Conservation (phyloP, 2,113 vertebrate genomes). For the Ptilonorhynchus violaceus region DNA sequence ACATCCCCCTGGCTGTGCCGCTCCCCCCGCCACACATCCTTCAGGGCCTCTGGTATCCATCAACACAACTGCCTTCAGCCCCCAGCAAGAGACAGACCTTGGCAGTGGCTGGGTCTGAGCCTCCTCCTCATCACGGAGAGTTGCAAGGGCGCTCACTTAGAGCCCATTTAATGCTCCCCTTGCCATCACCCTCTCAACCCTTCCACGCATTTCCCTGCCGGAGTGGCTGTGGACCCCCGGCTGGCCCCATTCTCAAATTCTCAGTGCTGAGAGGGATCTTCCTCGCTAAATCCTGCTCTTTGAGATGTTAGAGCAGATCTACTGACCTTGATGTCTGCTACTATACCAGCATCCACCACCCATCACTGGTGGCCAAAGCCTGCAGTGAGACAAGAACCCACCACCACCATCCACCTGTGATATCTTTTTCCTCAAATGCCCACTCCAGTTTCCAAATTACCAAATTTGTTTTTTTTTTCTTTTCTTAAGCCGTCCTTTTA, state of each 20-base stretch:
- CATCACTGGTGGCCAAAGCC: not conserved
- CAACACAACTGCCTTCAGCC: not conserved
- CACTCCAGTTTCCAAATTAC: not conserved
- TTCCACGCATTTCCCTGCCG: rapidly evolving
- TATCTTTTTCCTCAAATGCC: not conserved
- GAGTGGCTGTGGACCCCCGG: not conserved
- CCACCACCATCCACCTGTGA: rapidly evolving
- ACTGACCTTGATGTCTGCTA: not conserved
- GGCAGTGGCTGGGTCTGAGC: not conserved
- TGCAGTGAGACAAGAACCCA: not conserved
- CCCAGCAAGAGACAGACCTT: not conserved
- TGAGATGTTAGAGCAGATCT: not conserved
- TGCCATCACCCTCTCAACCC: not conserved
- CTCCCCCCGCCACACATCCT: not conserved
- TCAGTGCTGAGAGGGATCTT: rapidly evolving
- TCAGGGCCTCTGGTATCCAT: not conserved
- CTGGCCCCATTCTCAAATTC: not conserved
- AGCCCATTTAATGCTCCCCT: not conserved
- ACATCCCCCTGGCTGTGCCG: not conserved
- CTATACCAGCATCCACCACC: not conserved
- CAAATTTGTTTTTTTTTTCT: no score
- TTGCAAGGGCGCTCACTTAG: not conserved
- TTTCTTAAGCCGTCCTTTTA: not conserved
- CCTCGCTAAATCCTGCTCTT: not conserved
- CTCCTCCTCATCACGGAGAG: not conserved